Evolutionary conservation across 2,113 vertebrate species (phyloP).

Genomic region (Cyanoderma ruficeps): DNA sequence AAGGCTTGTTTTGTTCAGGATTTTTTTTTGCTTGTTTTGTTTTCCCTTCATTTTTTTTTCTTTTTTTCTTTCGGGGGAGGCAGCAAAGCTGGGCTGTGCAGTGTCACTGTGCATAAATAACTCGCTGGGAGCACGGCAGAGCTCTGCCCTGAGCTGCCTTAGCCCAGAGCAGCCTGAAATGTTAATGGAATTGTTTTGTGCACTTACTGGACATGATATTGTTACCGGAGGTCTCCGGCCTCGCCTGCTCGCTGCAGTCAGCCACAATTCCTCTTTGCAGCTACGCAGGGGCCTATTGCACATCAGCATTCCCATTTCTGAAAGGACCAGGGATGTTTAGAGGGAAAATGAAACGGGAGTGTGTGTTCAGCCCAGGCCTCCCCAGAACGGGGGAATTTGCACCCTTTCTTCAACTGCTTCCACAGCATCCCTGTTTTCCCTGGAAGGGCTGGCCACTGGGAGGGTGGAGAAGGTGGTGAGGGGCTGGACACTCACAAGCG

Average conservation of each 20-base stretch:
- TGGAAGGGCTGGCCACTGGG: neutral
- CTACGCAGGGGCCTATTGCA: neutral
- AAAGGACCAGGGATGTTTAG: neutral
- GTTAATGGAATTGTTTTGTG: constrained; percentile 22
- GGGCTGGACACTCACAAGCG: neutral
- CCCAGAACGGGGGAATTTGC: neutral
- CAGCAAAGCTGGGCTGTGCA: neutral
- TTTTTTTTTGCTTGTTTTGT: neutral
- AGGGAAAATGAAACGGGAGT: neutral
- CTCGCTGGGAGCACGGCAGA: neutral
- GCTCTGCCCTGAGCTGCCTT: neutral
- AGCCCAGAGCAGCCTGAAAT: constrained; percentile 20
- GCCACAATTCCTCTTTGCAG: neutral
- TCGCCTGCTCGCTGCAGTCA: neutral
- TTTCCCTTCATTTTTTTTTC: neutral
- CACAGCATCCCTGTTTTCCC: neutral
- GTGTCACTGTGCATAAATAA: neutral
- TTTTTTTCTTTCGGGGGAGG: neutral
- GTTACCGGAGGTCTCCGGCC: neutral
- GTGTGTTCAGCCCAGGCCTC: neutral
- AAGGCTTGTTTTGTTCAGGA: neutral
- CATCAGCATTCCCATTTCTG: neutral
- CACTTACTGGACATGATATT: neutral
- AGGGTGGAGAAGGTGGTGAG: neutral
- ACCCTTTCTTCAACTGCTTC: neutral